Base-by-base conservation (phyloP, 2,113 vertebrate species). In the Elaphurus davidianus region DNA sequence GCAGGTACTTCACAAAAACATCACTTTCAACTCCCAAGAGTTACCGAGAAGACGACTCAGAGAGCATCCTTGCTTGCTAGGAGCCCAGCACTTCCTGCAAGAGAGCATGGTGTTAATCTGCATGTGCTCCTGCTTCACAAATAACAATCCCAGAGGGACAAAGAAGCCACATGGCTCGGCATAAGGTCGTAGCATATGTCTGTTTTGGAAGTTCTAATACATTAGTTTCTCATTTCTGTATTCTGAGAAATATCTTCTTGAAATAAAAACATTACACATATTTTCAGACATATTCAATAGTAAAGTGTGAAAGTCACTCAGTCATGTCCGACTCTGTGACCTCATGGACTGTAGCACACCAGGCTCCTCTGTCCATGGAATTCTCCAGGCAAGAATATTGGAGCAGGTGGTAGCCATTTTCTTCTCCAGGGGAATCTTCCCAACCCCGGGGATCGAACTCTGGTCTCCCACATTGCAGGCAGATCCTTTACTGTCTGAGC, bases 81-180 rank as follows among this genome's bases (percentile, higher is more conserved):
- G 50, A 71, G 59, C 43, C 87, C 47, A 91, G 67, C 21, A 85
- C 21, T 88, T 74, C 43, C 85, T 60, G 36, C 27, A n/a, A 84
- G 43, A 93, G 62, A 90, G 17, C 40, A 13, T 4, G 27, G 2
- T 36, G 30, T 79, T 57, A 57, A 62, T 59, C 86, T 54, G 36
- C 36, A 30, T 54, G 62, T 45, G 23, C 9, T 47, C 15, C 0
- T 85, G 90, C 62, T 93, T 81, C 87, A 96, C 90, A 93, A 87
- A 84, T 94, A 96, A 90, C 74, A 93, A 21, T 57, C 90, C 74
- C 82, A 62, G 59, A 79, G 90, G 33, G 59, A 94, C 74, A 23
- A 62, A 84, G 74, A 87, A 62, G 33, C 43, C 86, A 97, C 96
- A 86, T 40, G 52, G 45, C 52, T 84, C n/a, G 62, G 76, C 85